Evolutionary conservation across 2,888 invertebrate species (phyloP), one percentile per base, ranked within the genome.

Genomic region (Acrocera orbiculus): DNA sequence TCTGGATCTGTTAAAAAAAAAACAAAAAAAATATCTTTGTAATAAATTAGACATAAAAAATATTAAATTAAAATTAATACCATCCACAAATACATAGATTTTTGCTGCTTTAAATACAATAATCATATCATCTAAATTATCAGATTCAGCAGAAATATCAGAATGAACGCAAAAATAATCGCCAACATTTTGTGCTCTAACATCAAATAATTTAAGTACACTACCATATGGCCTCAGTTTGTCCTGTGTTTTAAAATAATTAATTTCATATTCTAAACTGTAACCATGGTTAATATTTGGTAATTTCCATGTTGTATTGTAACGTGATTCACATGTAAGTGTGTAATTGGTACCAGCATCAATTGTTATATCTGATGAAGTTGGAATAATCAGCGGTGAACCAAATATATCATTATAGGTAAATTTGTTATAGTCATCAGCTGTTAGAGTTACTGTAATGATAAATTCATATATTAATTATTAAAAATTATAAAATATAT

Each of bases 31-130:
- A 11, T 4, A 20, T 22, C 15, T 15, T 16, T 15, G 4, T 10
- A 25, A 25, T 25, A 4, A 16, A 16, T 5, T 19, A 6, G 7
- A 19, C 5, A 19, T 6, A 19, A 19, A 19, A 19, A 22, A 22
- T 5, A 22, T 10, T 5, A 22, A 22, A 22, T 10, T 5, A 22
- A 22, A 8, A 4, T 10, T 9, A 51, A 53, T 50, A 67, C 68
- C 69, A 47, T 64, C 56, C 2, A 70, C 67, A 48, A 58, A 71
- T 8, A 71, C 44, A 47, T 70, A 70, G 16, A 67, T 58, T 9
- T 54, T 53, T n/a, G 58, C 58, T 9, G 59, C 58, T 13, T 52
- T 48, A 29, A 52, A 51, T 10, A 45, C 42, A 29, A 54, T 50
- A 11, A 58, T 52, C 27, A 56, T 37, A 30, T 58, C 49, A 3